Percentiles rank a stretch among this genome's conserved stretches.
These are phyloP conservation scores for Leptobrachium ailaonicum DNA, from an alignment of 2,113 vertebrate genomes.

Conservation along the genomic window DNA sequence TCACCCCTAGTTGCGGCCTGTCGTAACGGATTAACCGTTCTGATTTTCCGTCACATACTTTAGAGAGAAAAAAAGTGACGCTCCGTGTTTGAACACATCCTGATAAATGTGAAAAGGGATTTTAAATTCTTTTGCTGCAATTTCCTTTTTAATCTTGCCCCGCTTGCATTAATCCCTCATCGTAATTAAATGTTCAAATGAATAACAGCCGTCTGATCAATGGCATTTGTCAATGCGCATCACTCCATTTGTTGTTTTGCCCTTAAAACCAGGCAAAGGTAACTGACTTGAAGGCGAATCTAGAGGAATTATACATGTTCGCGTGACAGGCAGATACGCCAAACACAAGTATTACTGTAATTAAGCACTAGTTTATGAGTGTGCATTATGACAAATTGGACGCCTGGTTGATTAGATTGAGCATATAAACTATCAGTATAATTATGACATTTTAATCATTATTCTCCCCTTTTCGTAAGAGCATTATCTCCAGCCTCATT, in stretches of 20 bases:
- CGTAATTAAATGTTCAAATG: constrained; percentile 12
- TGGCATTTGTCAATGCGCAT: neutral
- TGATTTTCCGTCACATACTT: no score
- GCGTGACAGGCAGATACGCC: constrained; percentile 74
- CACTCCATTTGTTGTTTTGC: constrained; percentile 51
- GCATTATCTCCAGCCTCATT: constrained; percentile 79
- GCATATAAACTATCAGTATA: constrained; percentile 78
- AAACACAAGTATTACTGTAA: constrained; percentile 77
- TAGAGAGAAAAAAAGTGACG: no score
- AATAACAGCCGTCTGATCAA: neutral
- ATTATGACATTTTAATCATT: constrained; percentile 85
- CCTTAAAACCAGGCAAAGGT: constrained; percentile 63
- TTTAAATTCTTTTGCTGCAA: no score
- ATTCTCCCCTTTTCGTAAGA: constrained; percentile 78
- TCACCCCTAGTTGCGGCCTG: no score
- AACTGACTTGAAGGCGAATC: constrained; percentile 62
- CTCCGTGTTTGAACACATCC: no score
- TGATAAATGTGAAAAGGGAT: no score
- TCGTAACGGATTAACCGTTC: no score
- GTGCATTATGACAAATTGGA: constrained; percentile 80
- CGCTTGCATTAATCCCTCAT: neutral
- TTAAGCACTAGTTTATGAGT: constrained; percentile 80
- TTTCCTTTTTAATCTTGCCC: no score
- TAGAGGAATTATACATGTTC: constrained; percentile 69
- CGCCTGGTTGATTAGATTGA: constrained; percentile 79